Evolutionary conservation across 37 sponge, comb jelly and placozoan species (phyloP).

Genomic region (Agelas oroides): DNA sequence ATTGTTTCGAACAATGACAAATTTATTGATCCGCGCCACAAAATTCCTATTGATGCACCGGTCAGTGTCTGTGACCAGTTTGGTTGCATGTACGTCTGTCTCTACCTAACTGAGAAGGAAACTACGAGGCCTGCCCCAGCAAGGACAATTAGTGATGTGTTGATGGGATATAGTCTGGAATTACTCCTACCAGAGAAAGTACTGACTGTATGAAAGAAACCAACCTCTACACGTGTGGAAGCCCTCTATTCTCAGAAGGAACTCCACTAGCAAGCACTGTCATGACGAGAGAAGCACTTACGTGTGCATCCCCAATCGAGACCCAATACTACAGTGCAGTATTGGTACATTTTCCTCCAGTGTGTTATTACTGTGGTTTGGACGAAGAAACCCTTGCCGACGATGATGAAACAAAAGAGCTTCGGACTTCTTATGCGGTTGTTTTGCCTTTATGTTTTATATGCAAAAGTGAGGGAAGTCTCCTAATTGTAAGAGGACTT

Average conservation of each 20-base stretch:
- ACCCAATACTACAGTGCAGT: slow-evolving; percentile 24
- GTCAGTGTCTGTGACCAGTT: no score
- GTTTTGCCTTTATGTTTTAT: slow-evolving; percentile 17
- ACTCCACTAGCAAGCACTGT: neutral
- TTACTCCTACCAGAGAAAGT: no score
- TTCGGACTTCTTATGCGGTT: neutral
- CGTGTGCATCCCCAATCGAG: slow-evolving; percentile 4
- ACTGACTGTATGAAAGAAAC: slow-evolving; percentile 1
- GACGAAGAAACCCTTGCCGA: neutral
- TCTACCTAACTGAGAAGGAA: no score
- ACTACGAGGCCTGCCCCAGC: no score
- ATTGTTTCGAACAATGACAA: no score
- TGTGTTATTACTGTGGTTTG: slow-evolving; percentile 13
- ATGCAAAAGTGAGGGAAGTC: slow-evolving; percentile 2
- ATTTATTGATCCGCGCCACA: no score
- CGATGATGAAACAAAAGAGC: slow-evolving; percentile 2
- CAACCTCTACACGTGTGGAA: slow-evolving; percentile 16
- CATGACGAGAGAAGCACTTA: slow-evolving; percentile 13
- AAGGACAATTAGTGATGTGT: no score
- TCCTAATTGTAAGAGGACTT: no score
- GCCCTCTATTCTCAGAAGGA: slow-evolving; percentile 1
- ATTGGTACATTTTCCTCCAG: slow-evolving; percentile 7
- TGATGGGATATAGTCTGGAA: no score
- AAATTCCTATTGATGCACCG: no score
- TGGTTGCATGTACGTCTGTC: no score